Evolutionary conservation across 2,797 vertebrate species (phyloP), one percentile per base, ranked within the genome.

Genomic region (Borostomias antarcticus): DNA sequence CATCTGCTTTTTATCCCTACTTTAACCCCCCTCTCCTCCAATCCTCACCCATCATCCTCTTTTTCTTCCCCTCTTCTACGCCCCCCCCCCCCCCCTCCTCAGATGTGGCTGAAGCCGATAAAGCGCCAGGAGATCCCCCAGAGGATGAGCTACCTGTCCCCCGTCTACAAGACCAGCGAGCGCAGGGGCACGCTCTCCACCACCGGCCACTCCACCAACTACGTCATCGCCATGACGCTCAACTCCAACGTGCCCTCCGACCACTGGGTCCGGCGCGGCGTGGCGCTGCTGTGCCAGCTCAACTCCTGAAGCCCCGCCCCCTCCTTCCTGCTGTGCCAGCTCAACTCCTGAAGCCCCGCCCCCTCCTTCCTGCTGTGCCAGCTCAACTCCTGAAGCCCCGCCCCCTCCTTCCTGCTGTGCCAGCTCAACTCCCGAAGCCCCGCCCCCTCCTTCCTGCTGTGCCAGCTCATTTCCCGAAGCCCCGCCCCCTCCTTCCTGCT

Each of bases 41-140:
- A 19, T 21, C 11, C 28, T 11, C 28, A 35, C 33, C 25, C 23
- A 15, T 21, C 17, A 26, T 58, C 28, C 23, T 11, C 33, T 17
- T 19, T 19, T 23, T 15, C 28, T n/a, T 48, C 7, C 23, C 53
- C 4, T 40, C 25, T 9, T 5, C n/a, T 29, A 2, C 29, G 32
- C 11, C 19, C 7, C 11, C 56, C 7, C 35, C 60, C 64, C 76
- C 57, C 76, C 64, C 51, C 81, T 91, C n/a, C n/a, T 37, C 83
- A 96, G 95, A 93, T 96, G 86, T 95, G 94, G 95, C 80, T 97
- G 10, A 95, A 95, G 78, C 94, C 91, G 0, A 86, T 93, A 32
- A 93, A 83, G 72, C 91, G 79, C 17, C 68, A 80, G 61, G 94
- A 95, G 26, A 87, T 96, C 50, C 89, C 92, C 0, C 33, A 91